phyloP scores from a whole-genome alignment of 2,113 vertebrate genomes.

The Tupaia chinensis region DNA sequence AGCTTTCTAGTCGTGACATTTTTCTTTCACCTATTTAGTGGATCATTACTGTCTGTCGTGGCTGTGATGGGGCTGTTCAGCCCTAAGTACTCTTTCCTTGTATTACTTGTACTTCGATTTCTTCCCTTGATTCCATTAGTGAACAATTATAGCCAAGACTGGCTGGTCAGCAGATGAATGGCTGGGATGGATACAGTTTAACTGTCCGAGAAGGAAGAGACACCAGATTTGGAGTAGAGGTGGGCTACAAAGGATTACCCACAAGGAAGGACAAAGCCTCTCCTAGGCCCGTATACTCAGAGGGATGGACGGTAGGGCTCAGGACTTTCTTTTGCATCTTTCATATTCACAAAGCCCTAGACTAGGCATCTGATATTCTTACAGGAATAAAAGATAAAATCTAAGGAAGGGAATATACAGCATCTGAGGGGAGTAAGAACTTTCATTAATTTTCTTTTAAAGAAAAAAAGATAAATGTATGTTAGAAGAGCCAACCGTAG shows the following conservation, averaged over 20 bases:
- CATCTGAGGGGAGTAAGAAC: background rate
- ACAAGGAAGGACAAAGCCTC: background rate
- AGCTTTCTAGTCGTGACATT: background rate
- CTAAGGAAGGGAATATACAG: background rate
- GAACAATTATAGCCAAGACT: background rate
- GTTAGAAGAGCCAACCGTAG: background rate
- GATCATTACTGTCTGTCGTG: background rate
- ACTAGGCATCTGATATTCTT: background rate
- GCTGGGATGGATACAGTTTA: background rate
- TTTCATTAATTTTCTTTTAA: background rate
- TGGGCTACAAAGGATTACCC: background rate
- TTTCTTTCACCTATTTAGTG: background rate
- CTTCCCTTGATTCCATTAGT: background rate
- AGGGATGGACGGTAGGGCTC: background rate
- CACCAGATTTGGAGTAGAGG: background rate
- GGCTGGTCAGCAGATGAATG: background rate
- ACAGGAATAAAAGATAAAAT: background rate
- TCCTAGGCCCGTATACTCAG: rapidly evolving
- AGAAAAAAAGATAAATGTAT: background rate
- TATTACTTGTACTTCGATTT: background rate
- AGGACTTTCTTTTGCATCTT: background rate
- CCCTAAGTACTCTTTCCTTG: background rate
- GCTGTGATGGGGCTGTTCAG: background rate
- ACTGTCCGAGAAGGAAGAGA: background rate
- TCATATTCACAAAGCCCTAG: rapidly evolving